phyloP scores from a whole-genome alignment of 2,888 invertebrate species.

The Trichogramma evanescens region DNA sequence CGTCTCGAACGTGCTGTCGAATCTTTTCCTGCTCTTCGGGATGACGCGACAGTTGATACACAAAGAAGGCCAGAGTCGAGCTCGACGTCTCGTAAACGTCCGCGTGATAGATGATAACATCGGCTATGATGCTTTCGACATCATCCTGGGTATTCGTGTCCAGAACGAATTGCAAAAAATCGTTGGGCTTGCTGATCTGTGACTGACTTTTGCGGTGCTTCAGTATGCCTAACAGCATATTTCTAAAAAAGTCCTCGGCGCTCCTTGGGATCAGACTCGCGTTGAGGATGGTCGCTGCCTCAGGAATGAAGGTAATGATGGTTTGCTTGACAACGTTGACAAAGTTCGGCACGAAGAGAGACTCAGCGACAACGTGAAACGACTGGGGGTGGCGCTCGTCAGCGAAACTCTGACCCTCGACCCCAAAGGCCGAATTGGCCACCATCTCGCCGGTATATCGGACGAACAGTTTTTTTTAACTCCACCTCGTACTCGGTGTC shows the following conservation, averaged over 20 bases:
- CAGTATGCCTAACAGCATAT: conserved; percentile 26
- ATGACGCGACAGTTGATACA: conserved; percentile 47
- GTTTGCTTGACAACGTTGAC: conserved; percentile 15
- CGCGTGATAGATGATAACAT: conserved; percentile 49
- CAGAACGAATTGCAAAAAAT: conserved; percentile 50
- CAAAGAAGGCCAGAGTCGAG: conserved; percentile 45
- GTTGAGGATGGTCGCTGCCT: conserved; percentile 16
- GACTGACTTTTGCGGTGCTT: conserved; percentile 15
- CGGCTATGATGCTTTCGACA: conserved; percentile 20
- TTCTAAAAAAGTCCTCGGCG: conserved; percentile 29
- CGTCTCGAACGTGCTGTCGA: conserved; percentile 44
- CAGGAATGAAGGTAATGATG: conserved; percentile 21
- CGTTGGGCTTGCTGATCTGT: conserved; percentile 37
- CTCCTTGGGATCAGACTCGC: conserved; percentile 21
- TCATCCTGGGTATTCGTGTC: conserved; percentile 18
- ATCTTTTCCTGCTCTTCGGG: conserved; percentile 47
- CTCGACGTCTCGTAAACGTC: conserved; percentile 54
- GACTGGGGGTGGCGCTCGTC: conserved; percentile 15
- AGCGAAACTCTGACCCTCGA: conserved; percentile 31
- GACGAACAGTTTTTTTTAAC: conserved; percentile 24
- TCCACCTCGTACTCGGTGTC: conserved; percentile 21
- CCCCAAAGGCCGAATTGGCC: conserved; percentile 28
- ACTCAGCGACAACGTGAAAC: conserved; percentile 17
- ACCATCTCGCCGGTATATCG: conserved; percentile 32
- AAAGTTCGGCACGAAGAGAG: conserved; percentile 26